A percentile compares a stretch with the other conserved stretches of the same genome.
phyloP scores from a whole-genome alignment of 2,888 invertebrate genomes.

The Epinotia bilunana region DNA sequence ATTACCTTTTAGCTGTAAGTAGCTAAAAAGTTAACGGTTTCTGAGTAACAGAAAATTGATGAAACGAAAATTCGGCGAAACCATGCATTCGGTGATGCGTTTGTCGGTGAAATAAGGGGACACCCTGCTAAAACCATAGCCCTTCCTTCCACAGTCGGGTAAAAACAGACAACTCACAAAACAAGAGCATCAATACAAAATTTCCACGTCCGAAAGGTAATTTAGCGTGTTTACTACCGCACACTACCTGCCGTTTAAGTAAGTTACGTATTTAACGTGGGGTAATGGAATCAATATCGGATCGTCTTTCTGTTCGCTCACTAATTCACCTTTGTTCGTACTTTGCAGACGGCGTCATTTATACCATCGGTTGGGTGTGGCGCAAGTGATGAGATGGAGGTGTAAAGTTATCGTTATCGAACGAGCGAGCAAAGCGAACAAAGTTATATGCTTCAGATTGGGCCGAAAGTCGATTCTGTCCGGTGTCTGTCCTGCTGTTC shows the following conservation, averaged over 20 bases:
- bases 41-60: no score
- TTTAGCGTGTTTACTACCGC: slow-evolving; percentile 16
- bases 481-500: no score
- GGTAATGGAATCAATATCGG: slow-evolving; percentile 56
- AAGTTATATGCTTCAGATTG: no score
- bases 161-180: background rate
- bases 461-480: no score
- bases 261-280: slow-evolving; percentile 42
- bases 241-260: slow-evolving; percentile 33
- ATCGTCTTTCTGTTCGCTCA: slow-evolving; percentile 54
- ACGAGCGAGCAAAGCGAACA: no score
- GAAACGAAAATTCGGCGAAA: no score
- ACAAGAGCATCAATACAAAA: background rate
- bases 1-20: no score
- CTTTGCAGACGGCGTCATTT: slow-evolving; percentile 70
- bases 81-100: no score
- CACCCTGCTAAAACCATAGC: no score
- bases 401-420: background rate
- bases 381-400: slow-evolving; percentile 41
- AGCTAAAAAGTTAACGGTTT: no score
- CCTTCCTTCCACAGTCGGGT: no score
- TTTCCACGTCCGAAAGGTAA: background rate
- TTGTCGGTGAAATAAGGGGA: no score
- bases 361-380: slow-evolving; percentile 55
- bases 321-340: slow-evolving; percentile 72